Base-by-base conservation (phyloP, 2,888 invertebrate species). In the Boloria euphrosyne region DNA sequence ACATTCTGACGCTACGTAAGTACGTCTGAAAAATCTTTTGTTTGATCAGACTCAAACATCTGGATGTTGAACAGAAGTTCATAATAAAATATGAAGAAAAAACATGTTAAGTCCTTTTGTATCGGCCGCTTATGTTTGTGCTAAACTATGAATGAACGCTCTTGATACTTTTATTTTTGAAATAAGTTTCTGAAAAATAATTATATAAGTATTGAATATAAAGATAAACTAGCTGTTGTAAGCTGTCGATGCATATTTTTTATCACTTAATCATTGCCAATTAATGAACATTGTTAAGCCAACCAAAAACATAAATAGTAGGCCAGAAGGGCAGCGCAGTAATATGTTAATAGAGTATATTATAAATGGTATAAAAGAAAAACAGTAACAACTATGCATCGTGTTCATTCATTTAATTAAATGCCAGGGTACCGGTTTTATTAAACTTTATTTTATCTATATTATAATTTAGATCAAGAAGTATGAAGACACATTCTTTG, bases 41-140 rank as follows among this genome's bases (percentile, higher is more conserved):
- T 92, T 91, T 91, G 90, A 91, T 90, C 90, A 86, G 80, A 85
- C 80, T 85, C 79, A 84, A 87, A 90, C 91, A 90, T 91, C 91
- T 91, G 91, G 92, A 90, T 86, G 86, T 83, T 87, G 86, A 88
- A 86, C 90, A 92, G 90, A 89, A 91, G 90, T 91, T 92, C 90
- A 92, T 92, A 90, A 90, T 90, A 90, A 90, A 90, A 89, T 89
- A 90, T 89, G 84, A 88, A 84, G 87, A 91, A 91, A 89, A 92
- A 90, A 90, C 90, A 87, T 85, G 87, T 85, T 89, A 90, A 91
- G 90, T 91, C 92, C 89, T 90, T 89, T 91, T 90, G 92, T 90
- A 90, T 88, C 86, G 87, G 85, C 87, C 84, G 89, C 83, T 82
- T 81, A 81, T 85, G 80, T 86, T 81, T 87, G 82, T 81, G 73